phyloP scores from a whole-genome alignment of 37 sponge, comb jelly and placozoan species.

The Crambe crambe region DNA sequence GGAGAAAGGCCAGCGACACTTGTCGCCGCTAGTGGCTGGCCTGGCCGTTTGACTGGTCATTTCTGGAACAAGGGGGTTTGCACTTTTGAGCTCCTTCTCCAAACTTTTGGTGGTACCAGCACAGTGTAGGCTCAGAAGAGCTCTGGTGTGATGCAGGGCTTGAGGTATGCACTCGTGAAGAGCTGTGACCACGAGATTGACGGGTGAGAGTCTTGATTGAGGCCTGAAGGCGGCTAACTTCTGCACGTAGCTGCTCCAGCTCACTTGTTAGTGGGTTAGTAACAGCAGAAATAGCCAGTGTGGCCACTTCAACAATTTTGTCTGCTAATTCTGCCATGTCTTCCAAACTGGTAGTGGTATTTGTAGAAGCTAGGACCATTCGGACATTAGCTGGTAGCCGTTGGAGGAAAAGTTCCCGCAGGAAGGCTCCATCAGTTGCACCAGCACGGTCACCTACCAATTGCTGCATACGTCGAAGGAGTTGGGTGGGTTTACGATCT shows the following conservation, averaged over 20 bases:
- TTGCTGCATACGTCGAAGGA: slow-evolving; percentile 67
- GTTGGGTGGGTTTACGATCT: slow-evolving; percentile 69
- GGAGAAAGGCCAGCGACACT: slow-evolving; percentile 43
- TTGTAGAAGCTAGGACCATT: slow-evolving; percentile 59
- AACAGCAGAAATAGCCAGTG: slow-evolving; percentile 23
- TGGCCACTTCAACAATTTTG: slow-evolving; percentile 51
- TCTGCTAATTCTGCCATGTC: slow-evolving; percentile 51
- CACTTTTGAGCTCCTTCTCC: neutral
- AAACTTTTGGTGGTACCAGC: slow-evolving; percentile 16
- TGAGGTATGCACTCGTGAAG: neutral
- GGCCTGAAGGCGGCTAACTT: neutral
- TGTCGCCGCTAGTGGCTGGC: slow-evolving; percentile 61
- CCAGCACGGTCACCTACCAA: slow-evolving; percentile 47
- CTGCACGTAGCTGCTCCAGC: slow-evolving; percentile 26
- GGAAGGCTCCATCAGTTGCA: slow-evolving; percentile 16
- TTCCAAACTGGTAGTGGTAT: slow-evolving; percentile 9
- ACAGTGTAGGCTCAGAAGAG: neutral
- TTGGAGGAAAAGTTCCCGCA: slow-evolving; percentile 64
- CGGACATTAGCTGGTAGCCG: slow-evolving; percentile 57
- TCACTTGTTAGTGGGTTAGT: neutral
- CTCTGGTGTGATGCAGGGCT: neutral
- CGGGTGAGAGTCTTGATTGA: neutral
- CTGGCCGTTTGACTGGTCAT: slow-evolving; percentile 15
- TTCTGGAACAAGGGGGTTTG: neutral
- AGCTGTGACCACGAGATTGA: neutral